A percentile compares a stretch with the other conserved stretches of the same genome.
Evolutionary conservation across 1,140 invertebrate species (phyloP).

Genomic region (Drosophila setifemur): DNA sequence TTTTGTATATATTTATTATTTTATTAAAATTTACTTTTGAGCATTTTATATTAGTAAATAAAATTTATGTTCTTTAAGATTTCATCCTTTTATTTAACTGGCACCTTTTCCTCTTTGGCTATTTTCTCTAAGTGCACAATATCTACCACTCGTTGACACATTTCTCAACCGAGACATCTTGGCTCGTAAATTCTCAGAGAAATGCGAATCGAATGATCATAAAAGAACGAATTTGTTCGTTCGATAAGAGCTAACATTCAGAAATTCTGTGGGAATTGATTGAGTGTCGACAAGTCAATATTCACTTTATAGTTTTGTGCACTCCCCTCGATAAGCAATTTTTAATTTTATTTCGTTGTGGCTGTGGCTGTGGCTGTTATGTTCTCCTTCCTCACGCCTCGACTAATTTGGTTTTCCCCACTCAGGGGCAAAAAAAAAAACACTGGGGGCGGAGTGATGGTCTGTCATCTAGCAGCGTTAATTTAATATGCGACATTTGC

Average conservation of each 20-base stretch:
- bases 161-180: conserved; percentile 11
- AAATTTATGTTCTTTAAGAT: background rate
- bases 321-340: conserved; percentile 47
- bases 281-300: conserved; percentile 55
- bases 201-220: conserved; percentile 33
- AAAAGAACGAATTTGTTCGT: conserved; percentile 15
- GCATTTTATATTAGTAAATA: too few relatives aligned
- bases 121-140: background rate
- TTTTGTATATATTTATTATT: too few relatives aligned
- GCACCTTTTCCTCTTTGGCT: too few relatives aligned
- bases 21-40: too few relatives aligned
- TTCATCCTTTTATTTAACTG: conserved; percentile 5
- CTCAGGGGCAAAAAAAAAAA: background rate
- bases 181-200: conserved; percentile 28
- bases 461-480: conserved; percentile 55
- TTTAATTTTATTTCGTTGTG: conserved; percentile 33
- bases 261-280: conserved; percentile 34
- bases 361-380: conserved; percentile 29
- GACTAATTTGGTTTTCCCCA: conserved; percentile 39
- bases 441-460: conserved; percentile 1
- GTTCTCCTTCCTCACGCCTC: conserved; percentile 43
- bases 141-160: background rate
- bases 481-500: conserved; percentile 79
- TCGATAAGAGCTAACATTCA: conserved; percentile 33
- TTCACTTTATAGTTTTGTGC: conserved; percentile 20